These are phyloP conservation scores for Dipus sagitta DNA, from an alignment of 2,797 vertebrate species.

Conservation along the genomic window DNA sequence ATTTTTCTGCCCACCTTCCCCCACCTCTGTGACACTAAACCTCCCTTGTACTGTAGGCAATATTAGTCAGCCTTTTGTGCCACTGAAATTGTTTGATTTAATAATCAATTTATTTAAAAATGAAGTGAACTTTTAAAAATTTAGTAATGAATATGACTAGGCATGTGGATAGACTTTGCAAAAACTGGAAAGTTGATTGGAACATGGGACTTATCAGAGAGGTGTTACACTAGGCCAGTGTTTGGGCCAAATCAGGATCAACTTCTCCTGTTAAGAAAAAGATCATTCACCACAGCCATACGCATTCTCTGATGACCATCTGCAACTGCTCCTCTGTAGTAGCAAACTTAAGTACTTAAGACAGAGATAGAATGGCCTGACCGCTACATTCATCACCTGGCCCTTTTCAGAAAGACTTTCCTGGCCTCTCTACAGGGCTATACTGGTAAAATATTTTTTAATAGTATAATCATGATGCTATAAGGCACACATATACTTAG, in stretches of 20 bases:
- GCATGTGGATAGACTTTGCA: not conserved
- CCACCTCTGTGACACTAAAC: not conserved
- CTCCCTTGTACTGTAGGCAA: not conserved
- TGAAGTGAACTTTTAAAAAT: not conserved
- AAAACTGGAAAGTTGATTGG: not conserved
- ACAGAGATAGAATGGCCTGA: not conserved
- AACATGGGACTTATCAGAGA: not conserved
- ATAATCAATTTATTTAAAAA: slow-evolving; percentile 36
- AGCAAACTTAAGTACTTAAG: not conserved
- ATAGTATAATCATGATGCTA: slow-evolving; percentile 1
- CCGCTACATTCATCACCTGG: not conserved
- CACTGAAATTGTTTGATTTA: slow-evolving; percentile 33
- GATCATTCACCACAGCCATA: not conserved
- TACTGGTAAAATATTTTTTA: not conserved
- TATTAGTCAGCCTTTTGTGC: slow-evolving; percentile 5
- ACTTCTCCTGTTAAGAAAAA: not conserved
- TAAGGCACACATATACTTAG: not conserved
- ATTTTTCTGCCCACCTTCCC: too few species aligned
- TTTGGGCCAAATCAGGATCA: not conserved
- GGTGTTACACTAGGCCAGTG: not conserved
- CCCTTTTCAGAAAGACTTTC: slow-evolving; percentile 3
- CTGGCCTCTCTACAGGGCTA: not conserved
- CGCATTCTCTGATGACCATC: not conserved
- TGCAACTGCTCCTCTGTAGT: not conserved
- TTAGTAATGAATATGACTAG: slow-evolving; percentile 7